phyloP scores from a whole-genome alignment of 2,113 vertebrate genomes.

The Budorcas taxicolor region DNA sequence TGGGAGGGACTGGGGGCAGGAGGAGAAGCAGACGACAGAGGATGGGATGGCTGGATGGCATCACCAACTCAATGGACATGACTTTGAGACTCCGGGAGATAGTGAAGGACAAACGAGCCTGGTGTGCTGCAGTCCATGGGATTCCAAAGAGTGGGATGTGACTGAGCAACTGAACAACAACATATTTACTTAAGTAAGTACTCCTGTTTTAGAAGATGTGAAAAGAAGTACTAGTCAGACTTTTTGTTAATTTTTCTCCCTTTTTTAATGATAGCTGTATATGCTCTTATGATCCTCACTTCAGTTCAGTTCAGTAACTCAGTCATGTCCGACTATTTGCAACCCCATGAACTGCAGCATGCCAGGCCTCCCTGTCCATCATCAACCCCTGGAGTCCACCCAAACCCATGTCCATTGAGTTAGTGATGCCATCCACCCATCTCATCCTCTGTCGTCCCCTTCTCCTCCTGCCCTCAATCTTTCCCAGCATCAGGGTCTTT shows the following conservation, averaged over 20 bases:
- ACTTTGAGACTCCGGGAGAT: neutral
- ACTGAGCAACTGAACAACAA: neutral
- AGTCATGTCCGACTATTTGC: accelerated
- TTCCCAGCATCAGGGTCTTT: too few species aligned
- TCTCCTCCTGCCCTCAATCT: too few species aligned
- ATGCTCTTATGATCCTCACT: neutral
- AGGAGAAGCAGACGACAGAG: neutral
- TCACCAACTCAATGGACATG: neutral
- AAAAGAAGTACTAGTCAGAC: neutral
- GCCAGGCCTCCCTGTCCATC: too few species aligned
- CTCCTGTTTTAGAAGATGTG: neutral
- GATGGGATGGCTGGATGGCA: neutral
- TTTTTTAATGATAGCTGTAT: neutral
- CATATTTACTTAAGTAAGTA: neutral
- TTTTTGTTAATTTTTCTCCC: neutral
- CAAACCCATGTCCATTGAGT: too few species aligned
- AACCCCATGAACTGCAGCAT: accelerated
- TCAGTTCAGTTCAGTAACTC: neutral
- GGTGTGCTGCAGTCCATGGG: neutral
- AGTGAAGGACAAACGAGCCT: neutral
- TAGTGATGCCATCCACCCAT: too few species aligned
- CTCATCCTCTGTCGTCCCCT: too few species aligned
- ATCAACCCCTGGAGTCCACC: too few species aligned
- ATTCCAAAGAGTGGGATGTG: neutral
- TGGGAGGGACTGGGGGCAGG: neutral